phyloP scores from a whole-genome alignment of 2,113 vertebrate genomes.

The Pseudorhombus dupliciocellatus region DNA sequence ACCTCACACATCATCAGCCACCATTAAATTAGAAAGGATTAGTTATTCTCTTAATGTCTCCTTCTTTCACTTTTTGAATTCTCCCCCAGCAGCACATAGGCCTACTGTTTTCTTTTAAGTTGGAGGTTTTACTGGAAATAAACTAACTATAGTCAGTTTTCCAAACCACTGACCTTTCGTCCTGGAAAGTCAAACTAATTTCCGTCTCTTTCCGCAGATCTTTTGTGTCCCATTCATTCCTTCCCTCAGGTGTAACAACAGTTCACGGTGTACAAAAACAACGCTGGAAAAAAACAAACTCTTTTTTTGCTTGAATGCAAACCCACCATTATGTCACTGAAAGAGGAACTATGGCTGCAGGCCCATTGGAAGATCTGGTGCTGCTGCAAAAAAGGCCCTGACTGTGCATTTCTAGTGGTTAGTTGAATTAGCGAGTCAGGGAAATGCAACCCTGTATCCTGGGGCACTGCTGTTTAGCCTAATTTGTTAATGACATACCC shows the following conservation, averaged over 20 bases:
- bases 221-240: conserved; percentile 54
- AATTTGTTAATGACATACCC: conserved; percentile 43
- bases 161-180: conserved; percentile 16
- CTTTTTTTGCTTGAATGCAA: conserved; percentile 39
- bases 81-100: background rate
- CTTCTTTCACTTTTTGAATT: conserved; percentile 12
- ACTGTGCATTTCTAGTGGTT: conserved; percentile 46
- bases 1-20: conserved; percentile 10
- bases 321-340: conserved; percentile 49
- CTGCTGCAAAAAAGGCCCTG: conserved; percentile 43
- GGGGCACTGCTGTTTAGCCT: conserved; percentile 26
- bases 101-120: background rate
- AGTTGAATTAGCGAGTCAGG: conserved; percentile 43
- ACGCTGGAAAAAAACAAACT: conserved; percentile 45
- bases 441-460: conserved; percentile 27
- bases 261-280: conserved; percentile 40
- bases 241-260: conserved; percentile 47
- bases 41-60: background rate
- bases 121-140: conserved; percentile 6
- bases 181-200: conserved; percentile 40
- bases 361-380: conserved; percentile 49
- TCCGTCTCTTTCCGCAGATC: conserved; percentile 24
- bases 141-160: conserved; percentile 13
- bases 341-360: conserved; percentile 45
- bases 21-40: background rate